Percentiles rank a stretch among this genome's conserved stretches.
Evolutionary conservation across 1,140 invertebrate genomes (phyloP).

Genomic region (Cardiocondyla obscurior): DNA sequence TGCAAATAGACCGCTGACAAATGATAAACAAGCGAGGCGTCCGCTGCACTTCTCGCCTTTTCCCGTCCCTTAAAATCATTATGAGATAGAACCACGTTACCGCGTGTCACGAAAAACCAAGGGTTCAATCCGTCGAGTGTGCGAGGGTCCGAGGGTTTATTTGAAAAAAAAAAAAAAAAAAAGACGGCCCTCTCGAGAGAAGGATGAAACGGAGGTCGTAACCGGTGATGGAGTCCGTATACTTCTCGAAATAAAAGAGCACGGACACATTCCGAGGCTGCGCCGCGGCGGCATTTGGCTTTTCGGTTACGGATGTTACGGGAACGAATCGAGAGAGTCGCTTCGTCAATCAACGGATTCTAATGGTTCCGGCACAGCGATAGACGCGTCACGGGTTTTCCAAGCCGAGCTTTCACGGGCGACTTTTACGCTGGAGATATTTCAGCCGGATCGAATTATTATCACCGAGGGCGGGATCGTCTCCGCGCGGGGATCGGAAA

Average conservation of each 20-base stretch:
- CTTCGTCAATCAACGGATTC: too few species aligned
- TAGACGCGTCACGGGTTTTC: too few species aligned
- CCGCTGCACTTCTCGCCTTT: constrained; percentile 2
- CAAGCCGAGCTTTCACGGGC: too few species aligned
- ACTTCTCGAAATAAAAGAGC: constrained; percentile 62
- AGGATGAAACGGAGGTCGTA: constrained; percentile 32
- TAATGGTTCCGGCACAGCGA: too few species aligned
- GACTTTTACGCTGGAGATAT: too few species aligned
- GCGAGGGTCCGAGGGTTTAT: constrained; percentile 70
- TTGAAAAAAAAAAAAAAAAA: too few species aligned
- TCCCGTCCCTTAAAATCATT: constrained; percentile 45
- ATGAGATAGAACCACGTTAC: constrained; percentile 60
- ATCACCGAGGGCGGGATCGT: not conserved
- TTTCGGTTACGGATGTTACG: not conserved
- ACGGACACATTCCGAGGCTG: constrained; percentile 35
- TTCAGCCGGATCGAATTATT: too few species aligned
- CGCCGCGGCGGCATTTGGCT: not conserved
- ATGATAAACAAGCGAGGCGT: constrained; percentile 72
- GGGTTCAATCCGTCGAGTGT: constrained; percentile 62
- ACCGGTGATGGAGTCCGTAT: constrained; percentile 55
- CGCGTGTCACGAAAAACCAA: constrained; percentile 60
- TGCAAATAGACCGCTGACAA: constrained; percentile 79
- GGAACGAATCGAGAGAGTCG: not conserved
- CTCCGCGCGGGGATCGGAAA: too few species aligned
- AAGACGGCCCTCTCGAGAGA: constrained; percentile 59